phyloP scores from a whole-genome alignment of 2,888 invertebrate genomes.

The Lepidocyrtoides sp. region DNA sequence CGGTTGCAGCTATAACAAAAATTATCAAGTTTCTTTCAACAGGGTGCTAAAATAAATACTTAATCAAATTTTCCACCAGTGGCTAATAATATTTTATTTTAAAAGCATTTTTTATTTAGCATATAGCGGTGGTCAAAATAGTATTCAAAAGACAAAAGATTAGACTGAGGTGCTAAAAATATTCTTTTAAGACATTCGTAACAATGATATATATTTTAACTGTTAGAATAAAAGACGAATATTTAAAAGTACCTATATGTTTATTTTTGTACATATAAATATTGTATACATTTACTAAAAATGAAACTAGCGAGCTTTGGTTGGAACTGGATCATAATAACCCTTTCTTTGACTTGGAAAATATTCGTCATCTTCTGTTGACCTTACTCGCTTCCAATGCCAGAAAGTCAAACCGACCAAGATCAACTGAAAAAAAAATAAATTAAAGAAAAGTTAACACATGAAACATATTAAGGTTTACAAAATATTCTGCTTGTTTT shows the following conservation, averaged over 20 bases:
- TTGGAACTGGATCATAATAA: conserved; percentile 69
- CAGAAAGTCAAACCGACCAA: conserved; percentile 75
- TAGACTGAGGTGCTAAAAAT: background rate
- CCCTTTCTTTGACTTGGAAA: conserved; percentile 26
- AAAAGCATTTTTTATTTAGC: background rate
- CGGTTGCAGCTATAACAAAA: too few species aligned
- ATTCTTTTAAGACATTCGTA: too few species aligned
- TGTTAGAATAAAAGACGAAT: background rate
- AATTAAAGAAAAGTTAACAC: background rate
- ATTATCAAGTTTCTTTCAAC: too few species aligned
- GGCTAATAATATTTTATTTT: background rate
- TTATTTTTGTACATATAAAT: too few species aligned
- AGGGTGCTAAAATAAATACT: too few species aligned
- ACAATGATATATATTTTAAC: background rate
- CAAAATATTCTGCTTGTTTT: background rate
- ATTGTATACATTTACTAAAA: background rate
- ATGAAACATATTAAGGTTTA: background rate
- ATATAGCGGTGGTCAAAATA: background rate
- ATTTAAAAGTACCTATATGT: background rate
- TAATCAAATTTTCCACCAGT: too few species aligned
- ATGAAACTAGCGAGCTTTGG: conserved; percentile 37
- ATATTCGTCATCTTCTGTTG: conserved; percentile 41
- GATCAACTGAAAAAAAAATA: conserved; percentile 62
- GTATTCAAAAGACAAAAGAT: background rate
- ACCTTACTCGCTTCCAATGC: conserved; percentile 73